A percentile compares a stretch with the other conserved stretches of the same genome.
These are phyloP conservation scores for Acipenser ruthenus DNA, from an alignment of 2,797 vertebrate species.

Conservation along the genomic window DNA sequence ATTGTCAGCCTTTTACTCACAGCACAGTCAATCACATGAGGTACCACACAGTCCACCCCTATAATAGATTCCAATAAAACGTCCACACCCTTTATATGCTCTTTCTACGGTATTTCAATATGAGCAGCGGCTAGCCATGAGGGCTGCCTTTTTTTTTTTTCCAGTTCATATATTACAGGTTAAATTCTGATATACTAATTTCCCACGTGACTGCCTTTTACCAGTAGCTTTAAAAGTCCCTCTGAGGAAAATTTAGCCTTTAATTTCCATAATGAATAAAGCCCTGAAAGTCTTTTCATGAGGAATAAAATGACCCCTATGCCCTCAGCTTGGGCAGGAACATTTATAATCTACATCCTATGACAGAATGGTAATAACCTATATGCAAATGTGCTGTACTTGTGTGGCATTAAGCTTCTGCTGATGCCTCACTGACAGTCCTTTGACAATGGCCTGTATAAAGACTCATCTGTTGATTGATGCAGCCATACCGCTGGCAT, in stretches of 20 bases:
- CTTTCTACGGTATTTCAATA: no score
- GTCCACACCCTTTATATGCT: no score
- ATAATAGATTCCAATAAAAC: no score
- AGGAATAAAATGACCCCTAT: constrained; percentile 26
- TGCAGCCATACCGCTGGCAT: constrained; percentile 24
- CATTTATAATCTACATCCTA: constrained; percentile 38
- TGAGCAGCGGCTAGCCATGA: no score
- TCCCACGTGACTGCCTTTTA: background rate
- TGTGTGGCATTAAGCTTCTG: constrained; percentile 18
- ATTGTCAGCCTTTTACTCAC: no score
- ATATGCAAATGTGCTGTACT: constrained; percentile 34
- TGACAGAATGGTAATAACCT: constrained; percentile 30
- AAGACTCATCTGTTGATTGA: constrained; percentile 40
- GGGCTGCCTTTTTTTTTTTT: no score
- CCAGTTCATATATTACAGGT: no score
- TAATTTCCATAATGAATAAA: constrained; percentile 27
- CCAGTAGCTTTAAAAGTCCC: constrained; percentile 17
- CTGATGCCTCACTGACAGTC: constrained; percentile 22
- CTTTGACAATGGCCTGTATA: constrained; percentile 34
- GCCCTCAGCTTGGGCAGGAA: constrained; percentile 29
- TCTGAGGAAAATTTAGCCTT: constrained; percentile 18
- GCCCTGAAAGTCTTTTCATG: constrained; percentile 17
- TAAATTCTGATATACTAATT: background rate
- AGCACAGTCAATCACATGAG: no score
- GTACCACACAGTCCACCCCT: no score